phyloP scores from a whole-genome alignment of 2,113 vertebrate species.

The Pica pica region DNA sequence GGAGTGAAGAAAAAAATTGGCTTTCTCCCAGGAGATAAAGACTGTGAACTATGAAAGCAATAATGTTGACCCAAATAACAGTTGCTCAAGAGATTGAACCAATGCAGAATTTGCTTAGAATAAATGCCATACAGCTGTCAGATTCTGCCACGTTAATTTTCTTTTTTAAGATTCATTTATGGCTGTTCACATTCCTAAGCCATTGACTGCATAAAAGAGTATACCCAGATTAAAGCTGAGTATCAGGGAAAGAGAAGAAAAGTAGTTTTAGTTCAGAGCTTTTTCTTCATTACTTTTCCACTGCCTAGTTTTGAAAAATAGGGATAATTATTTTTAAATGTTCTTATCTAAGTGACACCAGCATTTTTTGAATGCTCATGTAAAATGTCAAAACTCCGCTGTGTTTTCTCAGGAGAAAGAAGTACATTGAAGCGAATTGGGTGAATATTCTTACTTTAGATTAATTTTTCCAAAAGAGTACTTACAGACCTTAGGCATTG shows the following conservation, averaged over 20 bases:
- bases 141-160: conserved; percentile 45
- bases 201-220: conserved; percentile 21
- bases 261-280: not conserved
- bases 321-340: not conserved
- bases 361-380: not conserved
- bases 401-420: not conserved
- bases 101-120: conserved; percentile 16
- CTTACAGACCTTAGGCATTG: not conserved
- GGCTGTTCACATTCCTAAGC: conserved; percentile 33
- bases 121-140: conserved; percentile 38
- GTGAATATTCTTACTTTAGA: not conserved
- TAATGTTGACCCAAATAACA: conserved; percentile 1
- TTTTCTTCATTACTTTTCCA: not conserved
- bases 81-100: not conserved
- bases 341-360: not conserved
- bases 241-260: conserved; percentile 27
- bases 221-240: conserved; percentile 60
- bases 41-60: not conserved
- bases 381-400: not conserved
- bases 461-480: not conserved
- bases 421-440: not conserved
- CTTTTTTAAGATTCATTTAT: conserved; percentile 15
- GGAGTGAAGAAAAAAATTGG: not conserved
- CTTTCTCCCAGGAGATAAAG: conserved; percentile 22
- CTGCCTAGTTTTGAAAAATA: conserved; percentile 7